These are phyloP conservation scores for Tapirus terrestris DNA, from an alignment of 2,113 vertebrate species.

Conservation along the genomic window DNA sequence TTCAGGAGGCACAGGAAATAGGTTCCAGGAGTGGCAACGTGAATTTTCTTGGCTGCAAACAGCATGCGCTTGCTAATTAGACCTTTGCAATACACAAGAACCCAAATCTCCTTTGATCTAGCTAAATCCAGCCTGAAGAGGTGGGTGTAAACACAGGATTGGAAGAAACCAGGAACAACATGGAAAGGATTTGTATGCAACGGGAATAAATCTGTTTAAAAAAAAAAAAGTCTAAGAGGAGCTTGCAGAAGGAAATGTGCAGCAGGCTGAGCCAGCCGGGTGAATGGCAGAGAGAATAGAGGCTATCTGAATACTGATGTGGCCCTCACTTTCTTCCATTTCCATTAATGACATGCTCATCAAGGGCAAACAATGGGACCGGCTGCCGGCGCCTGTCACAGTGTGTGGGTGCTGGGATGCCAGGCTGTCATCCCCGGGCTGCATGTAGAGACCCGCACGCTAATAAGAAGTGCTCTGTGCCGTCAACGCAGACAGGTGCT, in stretches of 20 bases:
- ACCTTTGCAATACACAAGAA: constrained; percentile 59
- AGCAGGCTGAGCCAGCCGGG: constrained; percentile 85
- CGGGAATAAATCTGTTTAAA: constrained; percentile 83
- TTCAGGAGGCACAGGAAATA: background rate
- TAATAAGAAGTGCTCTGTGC: constrained; percentile 96
- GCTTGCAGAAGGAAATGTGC: constrained; percentile 84
- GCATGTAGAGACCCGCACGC: constrained; percentile 92
- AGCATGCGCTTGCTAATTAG: constrained; percentile 72
- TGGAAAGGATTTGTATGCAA: constrained; percentile 80
- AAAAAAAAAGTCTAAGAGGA: constrained; percentile 80
- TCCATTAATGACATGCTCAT: constrained; percentile 97
- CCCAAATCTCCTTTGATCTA: constrained; percentile 42
- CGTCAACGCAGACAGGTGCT: constrained; percentile 96
- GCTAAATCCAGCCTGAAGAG: constrained; percentile 63
- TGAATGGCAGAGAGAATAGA: constrained; percentile 92
- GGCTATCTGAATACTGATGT: constrained; percentile 98
- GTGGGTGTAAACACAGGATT: background rate
- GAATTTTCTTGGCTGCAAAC: constrained; percentile 60
- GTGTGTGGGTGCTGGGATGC: constrained; percentile 90
- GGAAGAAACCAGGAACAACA: constrained; percentile 68
- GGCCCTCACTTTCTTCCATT: constrained; percentile 94
- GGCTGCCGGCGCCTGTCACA: constrained; percentile 93
- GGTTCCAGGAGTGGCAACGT: constrained; percentile 63
- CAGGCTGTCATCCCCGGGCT: constrained; percentile 90
- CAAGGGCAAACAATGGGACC: constrained; percentile 96